Conservation (phyloP, 2,113 vertebrate species). For the Ascaphus truei region DNA sequence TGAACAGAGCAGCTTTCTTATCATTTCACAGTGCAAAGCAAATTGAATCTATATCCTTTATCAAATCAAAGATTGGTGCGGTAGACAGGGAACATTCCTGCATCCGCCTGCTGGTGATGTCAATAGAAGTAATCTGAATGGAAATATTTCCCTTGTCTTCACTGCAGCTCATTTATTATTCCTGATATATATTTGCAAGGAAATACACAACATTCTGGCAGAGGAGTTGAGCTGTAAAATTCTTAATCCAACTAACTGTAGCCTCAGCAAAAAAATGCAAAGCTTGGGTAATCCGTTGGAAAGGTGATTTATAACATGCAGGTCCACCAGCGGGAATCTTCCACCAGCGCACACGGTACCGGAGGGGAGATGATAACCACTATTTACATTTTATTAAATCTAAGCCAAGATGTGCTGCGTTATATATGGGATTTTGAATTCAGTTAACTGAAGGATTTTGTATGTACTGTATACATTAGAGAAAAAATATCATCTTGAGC, state of each 20-base stretch:
- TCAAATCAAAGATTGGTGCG: conserved; percentile 26
- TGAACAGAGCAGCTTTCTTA: neutral
- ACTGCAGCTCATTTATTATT: conserved; percentile 29
- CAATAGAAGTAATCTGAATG: conserved; percentile 27
- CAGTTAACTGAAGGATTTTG: too few species aligned
- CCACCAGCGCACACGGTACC: neutral
- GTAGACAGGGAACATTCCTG: neutral
- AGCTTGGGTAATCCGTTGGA: conserved; percentile 12
- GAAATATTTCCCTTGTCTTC: conserved; percentile 17
- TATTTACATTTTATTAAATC: conserved; percentile 22
- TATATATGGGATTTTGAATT: too few species aligned
- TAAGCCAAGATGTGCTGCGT: neutral
- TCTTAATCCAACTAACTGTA: conserved; percentile 25
- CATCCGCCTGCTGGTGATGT: conserved; percentile 15
- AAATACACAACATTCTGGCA: conserved; percentile 25
- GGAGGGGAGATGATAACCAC: neutral
- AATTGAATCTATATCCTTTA: conserved; percentile 26
- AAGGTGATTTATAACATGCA: conserved; percentile 21
- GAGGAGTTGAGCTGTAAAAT: conserved; percentile 12
- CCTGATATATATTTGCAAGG: conserved; percentile 25
- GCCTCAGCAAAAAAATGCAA: neutral
- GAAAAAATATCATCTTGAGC: too few species aligned
- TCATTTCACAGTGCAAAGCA: neutral
- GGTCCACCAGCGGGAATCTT: conserved; percentile 2
- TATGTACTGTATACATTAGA: too few species aligned